These are phyloP conservation scores for Falco punctatus DNA, from an alignment of 2,113 vertebrate species.

Conservation along the genomic window DNA sequence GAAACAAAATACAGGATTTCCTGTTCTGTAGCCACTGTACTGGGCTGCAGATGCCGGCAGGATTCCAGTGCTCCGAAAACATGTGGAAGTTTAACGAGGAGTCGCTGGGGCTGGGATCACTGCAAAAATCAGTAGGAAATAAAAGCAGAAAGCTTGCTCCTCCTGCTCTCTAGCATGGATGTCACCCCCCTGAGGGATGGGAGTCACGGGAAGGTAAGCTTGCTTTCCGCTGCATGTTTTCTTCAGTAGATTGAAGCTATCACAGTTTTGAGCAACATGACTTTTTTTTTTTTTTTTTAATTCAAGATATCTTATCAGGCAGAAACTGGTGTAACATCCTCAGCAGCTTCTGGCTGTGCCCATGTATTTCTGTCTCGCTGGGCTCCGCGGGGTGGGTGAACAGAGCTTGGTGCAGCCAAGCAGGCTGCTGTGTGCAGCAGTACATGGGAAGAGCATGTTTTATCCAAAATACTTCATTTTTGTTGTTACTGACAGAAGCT, in stretches of 20 bases:
- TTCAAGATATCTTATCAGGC: background rate
- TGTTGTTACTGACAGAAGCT: background rate
- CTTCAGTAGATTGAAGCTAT: background rate
- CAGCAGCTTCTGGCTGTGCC: background rate
- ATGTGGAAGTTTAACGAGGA: background rate
- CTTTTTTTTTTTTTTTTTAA: background rate
- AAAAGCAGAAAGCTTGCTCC: background rate
- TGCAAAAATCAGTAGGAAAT: rapidly evolving
- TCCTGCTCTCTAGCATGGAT: background rate
- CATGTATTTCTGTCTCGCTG: rapidly evolving
- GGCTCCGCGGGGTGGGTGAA: background rate
- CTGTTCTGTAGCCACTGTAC: conserved; percentile 26
- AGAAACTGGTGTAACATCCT: background rate
- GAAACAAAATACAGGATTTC: conserved; percentile 60
- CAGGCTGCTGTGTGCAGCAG: background rate
- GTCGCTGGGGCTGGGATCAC: background rate
- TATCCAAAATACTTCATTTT: background rate
- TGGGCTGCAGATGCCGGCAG: conserved; percentile 23
- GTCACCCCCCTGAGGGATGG: background rate
- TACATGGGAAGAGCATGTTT: rapidly evolving
- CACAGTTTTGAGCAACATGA: background rate
- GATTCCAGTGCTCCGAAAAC: background rate
- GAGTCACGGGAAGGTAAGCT: conserved; percentile 56
- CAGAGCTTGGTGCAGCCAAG: rapidly evolving
- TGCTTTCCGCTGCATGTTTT: background rate